phyloP scores from a whole-genome alignment of 1,140 invertebrate genomes.

The Megalonaias nervosa region DNA sequence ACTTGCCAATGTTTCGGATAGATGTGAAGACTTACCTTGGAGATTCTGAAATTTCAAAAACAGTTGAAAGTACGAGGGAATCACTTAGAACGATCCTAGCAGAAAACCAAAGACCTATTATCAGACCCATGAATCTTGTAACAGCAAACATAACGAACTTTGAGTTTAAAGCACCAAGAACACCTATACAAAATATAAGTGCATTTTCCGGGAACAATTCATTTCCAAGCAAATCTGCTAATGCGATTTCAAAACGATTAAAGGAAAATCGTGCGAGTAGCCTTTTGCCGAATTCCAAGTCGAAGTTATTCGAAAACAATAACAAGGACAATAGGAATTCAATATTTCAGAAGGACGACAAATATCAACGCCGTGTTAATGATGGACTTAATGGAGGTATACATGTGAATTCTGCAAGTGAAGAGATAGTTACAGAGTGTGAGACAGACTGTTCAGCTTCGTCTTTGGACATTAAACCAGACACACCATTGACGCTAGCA shows the following conservation, averaged over 20 bases:
- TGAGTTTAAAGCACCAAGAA: conserved; percentile 21
- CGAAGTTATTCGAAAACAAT: neutral
- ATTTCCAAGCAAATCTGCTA: too few species aligned
- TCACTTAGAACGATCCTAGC: conserved; percentile 38
- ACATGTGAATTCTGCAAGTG: neutral
- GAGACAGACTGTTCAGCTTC: conserved; percentile 22
- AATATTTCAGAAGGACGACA: too few species aligned
- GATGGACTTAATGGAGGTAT: too few species aligned
- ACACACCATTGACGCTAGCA: conserved; percentile 30
- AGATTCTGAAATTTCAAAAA: conserved; percentile 28
- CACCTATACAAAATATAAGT: too few species aligned
- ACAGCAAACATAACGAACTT: conserved; percentile 33
- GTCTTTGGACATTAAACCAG: conserved; percentile 22
- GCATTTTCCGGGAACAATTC: too few species aligned
- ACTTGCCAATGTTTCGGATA: conserved; percentile 46
- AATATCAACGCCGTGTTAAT: too few species aligned
- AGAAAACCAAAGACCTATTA: conserved; percentile 36
- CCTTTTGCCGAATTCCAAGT: too few species aligned
- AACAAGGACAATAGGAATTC: too few species aligned
- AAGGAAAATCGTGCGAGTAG: too few species aligned
- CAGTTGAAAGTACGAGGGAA: conserved; percentile 43
- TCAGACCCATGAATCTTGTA: conserved; percentile 26
- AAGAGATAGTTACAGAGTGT: conserved; percentile 6
- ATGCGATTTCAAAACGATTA: too few species aligned
- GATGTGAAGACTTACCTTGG: conserved; percentile 41